phyloP scores from a whole-genome alignment of 2,797 vertebrate genomes.

The Streptopelia turtur region DNA sequence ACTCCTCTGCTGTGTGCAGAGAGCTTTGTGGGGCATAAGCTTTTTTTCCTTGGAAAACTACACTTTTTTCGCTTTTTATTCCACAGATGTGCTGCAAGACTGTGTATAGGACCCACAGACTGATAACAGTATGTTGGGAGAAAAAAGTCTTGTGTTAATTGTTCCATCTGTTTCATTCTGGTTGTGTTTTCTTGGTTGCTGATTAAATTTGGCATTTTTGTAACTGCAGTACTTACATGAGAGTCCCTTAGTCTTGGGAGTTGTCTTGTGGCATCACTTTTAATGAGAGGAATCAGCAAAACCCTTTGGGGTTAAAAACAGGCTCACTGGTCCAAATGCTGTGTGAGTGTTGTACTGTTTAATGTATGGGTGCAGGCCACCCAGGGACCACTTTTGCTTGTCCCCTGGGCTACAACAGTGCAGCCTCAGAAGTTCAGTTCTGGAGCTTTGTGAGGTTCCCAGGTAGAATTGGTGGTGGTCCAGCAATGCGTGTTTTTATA shows the following conservation, averaged over 20 bases:
- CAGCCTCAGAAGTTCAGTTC: not conserved
- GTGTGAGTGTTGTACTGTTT: not conserved
- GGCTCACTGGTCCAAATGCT: not conserved
- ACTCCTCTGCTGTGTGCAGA: not conserved
- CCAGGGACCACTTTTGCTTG: not conserved
- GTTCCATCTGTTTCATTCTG: not conserved
- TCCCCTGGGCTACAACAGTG: not conserved
- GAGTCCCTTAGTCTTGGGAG: not conserved
- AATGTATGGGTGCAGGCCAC: not conserved
- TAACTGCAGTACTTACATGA: not conserved
- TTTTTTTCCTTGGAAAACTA: not conserved
- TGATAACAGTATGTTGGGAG: not conserved
- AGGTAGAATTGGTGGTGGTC: not conserved
- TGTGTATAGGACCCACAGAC: not conserved
- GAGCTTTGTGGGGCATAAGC: not conserved
- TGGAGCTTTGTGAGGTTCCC: not conserved
- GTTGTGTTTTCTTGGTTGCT: not conserved
- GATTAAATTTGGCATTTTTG: not conserved
- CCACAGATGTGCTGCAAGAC: not conserved
- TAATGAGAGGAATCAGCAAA: not conserved
- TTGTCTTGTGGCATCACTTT: not conserved
- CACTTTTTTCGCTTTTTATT: not conserved
- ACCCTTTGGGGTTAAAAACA: not conserved
- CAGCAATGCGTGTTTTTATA: not conserved
- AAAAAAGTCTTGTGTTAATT: not conserved